Evolutionary conservation across 2,797 vertebrate species (phyloP), one percentile per base, ranked within the genome.

Genomic region (Glyptemys insculpta): DNA sequence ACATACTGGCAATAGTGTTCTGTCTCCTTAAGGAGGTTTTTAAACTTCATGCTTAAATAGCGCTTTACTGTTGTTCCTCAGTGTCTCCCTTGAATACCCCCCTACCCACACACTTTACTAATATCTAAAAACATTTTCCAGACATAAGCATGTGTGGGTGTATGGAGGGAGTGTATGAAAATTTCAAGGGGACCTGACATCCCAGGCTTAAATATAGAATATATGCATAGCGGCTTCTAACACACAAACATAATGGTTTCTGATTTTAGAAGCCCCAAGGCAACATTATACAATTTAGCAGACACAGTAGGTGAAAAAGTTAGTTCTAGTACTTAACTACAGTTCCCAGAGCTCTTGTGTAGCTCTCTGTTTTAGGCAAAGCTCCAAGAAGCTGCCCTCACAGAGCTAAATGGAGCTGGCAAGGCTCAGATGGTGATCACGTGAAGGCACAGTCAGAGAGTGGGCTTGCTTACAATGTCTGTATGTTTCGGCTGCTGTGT

Each of bases 331-430:
- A 90, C 92, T 81, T 85, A 93, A 87, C 92, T 79, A 76, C 87
- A n/a, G 88, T 92, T 97, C 92, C 86, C 59, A 96, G 96, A 15
- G 10, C 85, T 92, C n/a, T 85, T 29, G 88, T 8, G 7, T 88
- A 85, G 95, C 80, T 96, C 11, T 95, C 90, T 68, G 95, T 88
- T 88, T 89, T 4, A 57, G 98, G 97, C 98, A 78, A 0, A 14
- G 89, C 80, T 98, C 98, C 98, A 97, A 86, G 95, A 1, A 16
- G 85, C 93, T 96, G 98, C 98, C 97, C 97, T 97, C 94, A 47
- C 92, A 96, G 81, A 76, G 91, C 47, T 5, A 76, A 94, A 92
- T 6, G 3, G 83, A 53, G 93, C 27, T 37, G 6, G 83, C 89
- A 1, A 92, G 96, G 95, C 79, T 16, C 98, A 97, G 97, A 97